Conservation (phyloP, 2,797 vertebrate genomes). For the Natrix natrix region DNA sequence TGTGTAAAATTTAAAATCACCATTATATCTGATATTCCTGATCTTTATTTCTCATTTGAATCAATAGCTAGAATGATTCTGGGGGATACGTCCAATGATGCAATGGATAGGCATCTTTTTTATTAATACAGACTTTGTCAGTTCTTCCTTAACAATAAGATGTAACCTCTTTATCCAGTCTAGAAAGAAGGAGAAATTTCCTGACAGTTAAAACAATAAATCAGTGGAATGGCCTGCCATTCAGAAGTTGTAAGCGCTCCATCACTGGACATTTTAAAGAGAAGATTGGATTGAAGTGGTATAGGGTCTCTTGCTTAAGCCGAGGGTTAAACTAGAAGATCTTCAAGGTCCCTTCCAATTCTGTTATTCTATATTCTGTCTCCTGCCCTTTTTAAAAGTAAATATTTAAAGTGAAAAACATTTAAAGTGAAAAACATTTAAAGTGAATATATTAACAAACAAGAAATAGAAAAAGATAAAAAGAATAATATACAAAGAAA, state of each 20-base stretch:
- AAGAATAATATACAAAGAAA: not conserved
- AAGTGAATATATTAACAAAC: not conserved
- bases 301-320: no score
- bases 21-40: not conserved
- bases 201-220: no score
- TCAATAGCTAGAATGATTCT: not conserved
- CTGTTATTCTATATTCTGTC: not conserved
- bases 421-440: not conserved
- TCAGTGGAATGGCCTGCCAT: no score
- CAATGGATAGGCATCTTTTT: not conserved
- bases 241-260: no score
- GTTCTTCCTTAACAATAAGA: not conserved
- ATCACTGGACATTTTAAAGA: no score
- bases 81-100: not conserved
- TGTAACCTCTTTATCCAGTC: not conserved
- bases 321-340: no score
- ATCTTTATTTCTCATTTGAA: not conserved
- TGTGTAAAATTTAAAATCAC: not conserved
- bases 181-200: no score
- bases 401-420: not conserved
- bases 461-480: not conserved
- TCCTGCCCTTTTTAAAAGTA: not conserved
- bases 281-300: no score
- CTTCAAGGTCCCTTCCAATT: no score
- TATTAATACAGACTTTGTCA: not conserved